Percentiles rank a stretch among this genome's conserved stretches.
These are phyloP conservation scores for Drosophila auraria DNA, from an alignment of 1,140 invertebrate genomes.

Conservation along the genomic window DNA sequence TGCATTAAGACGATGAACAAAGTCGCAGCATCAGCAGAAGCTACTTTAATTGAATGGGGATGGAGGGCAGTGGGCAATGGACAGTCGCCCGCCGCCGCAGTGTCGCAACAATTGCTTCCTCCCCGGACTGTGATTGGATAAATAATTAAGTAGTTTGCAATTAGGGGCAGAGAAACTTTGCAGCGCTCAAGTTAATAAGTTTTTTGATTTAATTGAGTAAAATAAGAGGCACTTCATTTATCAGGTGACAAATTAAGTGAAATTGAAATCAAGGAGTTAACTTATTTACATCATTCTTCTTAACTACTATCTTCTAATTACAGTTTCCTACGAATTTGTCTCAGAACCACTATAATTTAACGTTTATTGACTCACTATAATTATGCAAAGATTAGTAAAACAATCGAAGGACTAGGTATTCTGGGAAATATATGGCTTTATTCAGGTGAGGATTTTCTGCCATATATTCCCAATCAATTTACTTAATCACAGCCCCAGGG, in stretches of 20 bases:
- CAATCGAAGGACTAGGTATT: neutral
- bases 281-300: neutral
- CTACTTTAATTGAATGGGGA: slow-evolving; percentile 62
- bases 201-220: slow-evolving; percentile 9
- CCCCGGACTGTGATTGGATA: slow-evolving; percentile 52
- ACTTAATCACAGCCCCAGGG: slow-evolving; percentile 24
- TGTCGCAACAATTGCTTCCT: slow-evolving; percentile 30
- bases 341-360: neutral
- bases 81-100: neutral
- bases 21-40: slow-evolving; percentile 48
- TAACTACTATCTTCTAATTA: neutral
- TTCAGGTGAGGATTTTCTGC: neutral
- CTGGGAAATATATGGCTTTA: slow-evolving; percentile 7
- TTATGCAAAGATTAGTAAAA: slow-evolving; percentile 2
- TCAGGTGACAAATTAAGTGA: neutral
- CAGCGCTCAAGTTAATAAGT: slow-evolving; percentile 15
- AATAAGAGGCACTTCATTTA: neutral
- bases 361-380: neutral
- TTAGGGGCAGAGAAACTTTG: slow-evolving; percentile 17
- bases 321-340: neutral
- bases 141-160: slow-evolving; percentile 63
- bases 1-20: slow-evolving; percentile 53
- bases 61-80: slow-evolving; percentile 9
- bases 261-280: neutral
- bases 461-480: slow-evolving; percentile 22